Conservation (phyloP, 2,888 invertebrate species). For the Poecilus cupreus region DNA sequence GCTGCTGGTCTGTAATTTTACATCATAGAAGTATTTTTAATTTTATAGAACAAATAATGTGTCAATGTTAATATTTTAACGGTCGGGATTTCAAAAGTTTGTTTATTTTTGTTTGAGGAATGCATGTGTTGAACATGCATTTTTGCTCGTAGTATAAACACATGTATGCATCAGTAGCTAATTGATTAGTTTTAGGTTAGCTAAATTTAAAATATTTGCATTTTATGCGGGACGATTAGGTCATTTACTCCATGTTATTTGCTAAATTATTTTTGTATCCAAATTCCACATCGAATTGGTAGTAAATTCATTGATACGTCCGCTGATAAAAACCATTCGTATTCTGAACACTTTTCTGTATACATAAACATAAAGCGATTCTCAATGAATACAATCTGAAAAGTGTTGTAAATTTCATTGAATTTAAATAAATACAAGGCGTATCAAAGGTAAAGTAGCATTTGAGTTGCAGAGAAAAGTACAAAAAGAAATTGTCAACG, state of each 20-base stretch:
- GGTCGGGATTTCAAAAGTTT: background rate
- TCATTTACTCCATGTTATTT: background rate
- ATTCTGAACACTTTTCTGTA: background rate
- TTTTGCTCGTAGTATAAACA: background rate
- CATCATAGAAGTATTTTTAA: background rate
- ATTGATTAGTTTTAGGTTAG: background rate
- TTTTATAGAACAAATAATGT: background rate
- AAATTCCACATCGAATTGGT: background rate
- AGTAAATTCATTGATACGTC: background rate
- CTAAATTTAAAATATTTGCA: conserved; percentile 4
- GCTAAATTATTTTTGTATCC: background rate
- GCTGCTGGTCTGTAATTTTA: background rate
- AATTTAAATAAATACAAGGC: background rate
- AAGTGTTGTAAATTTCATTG: background rate
- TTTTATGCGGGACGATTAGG: background rate
- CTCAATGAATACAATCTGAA: background rate
- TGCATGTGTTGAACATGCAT: background rate
- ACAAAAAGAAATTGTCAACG: background rate
- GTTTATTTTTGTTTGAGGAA: background rate
- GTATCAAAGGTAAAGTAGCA: background rate
- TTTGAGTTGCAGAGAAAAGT: no score
- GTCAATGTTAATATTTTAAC: background rate
- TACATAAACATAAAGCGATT: background rate
- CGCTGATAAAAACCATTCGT: background rate
- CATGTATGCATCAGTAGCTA: background rate